phyloP scores from a whole-genome alignment of 2,797 vertebrate species.

The Acipenser oxyrinchus region DNA sequence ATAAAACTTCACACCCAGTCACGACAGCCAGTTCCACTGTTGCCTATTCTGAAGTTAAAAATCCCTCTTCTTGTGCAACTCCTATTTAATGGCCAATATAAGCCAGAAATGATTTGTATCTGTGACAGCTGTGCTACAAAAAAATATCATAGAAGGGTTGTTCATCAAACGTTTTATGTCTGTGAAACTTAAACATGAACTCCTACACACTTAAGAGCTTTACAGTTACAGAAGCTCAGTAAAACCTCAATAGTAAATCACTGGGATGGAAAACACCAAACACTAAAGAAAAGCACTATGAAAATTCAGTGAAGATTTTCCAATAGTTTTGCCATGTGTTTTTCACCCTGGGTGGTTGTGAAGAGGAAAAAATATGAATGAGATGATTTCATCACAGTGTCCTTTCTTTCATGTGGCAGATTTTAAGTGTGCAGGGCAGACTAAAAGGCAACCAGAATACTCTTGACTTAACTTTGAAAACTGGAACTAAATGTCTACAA shows the following conservation, averaged over 20 bases:
- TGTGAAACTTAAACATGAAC: slow-evolving; percentile 13
- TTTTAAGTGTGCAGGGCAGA: not conserved
- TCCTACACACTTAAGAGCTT: not conserved
- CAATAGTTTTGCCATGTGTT: slow-evolving; percentile 9
- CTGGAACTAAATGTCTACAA: not conserved
- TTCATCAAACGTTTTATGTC: not conserved
- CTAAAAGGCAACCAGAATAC: not conserved
- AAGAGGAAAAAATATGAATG: not conserved
- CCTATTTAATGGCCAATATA: not conserved
- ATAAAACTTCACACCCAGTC: not conserved
- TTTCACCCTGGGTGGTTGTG: slow-evolving; percentile 2
- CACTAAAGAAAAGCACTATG: slow-evolving; percentile 1
- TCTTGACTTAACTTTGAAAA: not conserved
- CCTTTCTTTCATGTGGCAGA: not conserved
- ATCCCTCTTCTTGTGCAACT: not conserved
- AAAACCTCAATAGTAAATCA: slow-evolving; percentile 12
- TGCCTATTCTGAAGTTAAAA: slow-evolving; percentile 1
- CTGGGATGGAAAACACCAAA: not conserved
- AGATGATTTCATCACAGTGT: not conserved
- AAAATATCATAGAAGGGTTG: not conserved
- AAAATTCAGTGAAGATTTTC: slow-evolving; percentile 3
- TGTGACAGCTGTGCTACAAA: not conserved
- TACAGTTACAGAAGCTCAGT: not conserved
- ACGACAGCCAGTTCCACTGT: not conserved
- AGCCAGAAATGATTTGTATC: not conserved